Evolutionary conservation across 1,140 invertebrate species (phyloP).

Genomic region (Lordiphosa clarofinis): DNA sequence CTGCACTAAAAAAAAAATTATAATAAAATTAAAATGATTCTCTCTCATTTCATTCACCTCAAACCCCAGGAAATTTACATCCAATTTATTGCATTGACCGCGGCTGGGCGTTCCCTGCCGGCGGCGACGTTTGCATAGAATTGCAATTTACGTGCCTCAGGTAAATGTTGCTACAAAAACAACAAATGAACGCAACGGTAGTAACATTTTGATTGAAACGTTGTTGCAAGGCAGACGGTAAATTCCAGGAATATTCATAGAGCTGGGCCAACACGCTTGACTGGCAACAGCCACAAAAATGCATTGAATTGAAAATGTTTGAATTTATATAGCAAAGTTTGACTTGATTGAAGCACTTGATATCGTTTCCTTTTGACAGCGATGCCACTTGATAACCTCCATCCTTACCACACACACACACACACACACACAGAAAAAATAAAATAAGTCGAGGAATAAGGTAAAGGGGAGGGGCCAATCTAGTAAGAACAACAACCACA

Average conservation of each 20-base stretch:
- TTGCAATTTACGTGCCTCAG: constrained; percentile 64
- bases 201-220: constrained; percentile 64
- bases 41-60: constrained; percentile 22
- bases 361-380: constrained; percentile 64
- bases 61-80: constrained; percentile 51
- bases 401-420: background rate
- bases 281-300: constrained; percentile 74
- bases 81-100: constrained; percentile 73
- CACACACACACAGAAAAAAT: too few species aligned
- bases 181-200: constrained; percentile 26
- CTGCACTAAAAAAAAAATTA: constrained; percentile 33
- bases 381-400: constrained; percentile 36
- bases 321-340: constrained; percentile 77
- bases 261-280: constrained; percentile 48
- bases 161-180: constrained; percentile 53
- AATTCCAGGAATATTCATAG: constrained; percentile 59
- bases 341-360: constrained; percentile 74
- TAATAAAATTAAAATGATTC: constrained; percentile 40
- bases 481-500: constrained; percentile 7
- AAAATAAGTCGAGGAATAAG: too few species aligned
- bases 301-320: constrained; percentile 77
- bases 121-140: constrained; percentile 19
- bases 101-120: constrained; percentile 30
- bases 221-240: constrained; percentile 17
- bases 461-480: constrained; percentile 4